These are phyloP conservation scores for Lethenteron reissneri DNA, from an alignment of 2,113 vertebrate genomes.

Conservation along the genomic window DNA sequence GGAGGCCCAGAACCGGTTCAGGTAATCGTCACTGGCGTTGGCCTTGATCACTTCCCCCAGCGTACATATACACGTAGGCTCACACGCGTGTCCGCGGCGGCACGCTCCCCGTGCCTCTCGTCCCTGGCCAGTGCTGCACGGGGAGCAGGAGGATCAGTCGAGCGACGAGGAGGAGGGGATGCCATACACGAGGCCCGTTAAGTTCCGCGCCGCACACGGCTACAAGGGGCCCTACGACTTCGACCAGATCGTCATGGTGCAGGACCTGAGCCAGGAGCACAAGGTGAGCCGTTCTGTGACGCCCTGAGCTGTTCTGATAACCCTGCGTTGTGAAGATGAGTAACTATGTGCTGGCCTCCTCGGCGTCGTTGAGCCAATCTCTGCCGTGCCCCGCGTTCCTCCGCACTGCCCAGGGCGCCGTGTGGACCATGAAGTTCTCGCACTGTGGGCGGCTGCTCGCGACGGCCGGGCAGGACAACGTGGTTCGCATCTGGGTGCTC, in stretches of 20 bases:
- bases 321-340: neutral
- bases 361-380: too few species aligned
- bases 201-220: conserved; percentile 91
- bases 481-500: conserved; percentile 91
- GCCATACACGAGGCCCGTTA: conserved; percentile 85
- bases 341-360: neutral
- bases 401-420: conserved; percentile 45
- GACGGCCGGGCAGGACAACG: conserved; percentile 78
- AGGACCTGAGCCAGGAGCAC: conserved; percentile 92
- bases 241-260: conserved; percentile 84
- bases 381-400: neutral
- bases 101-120: too few species aligned
- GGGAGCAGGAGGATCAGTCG: conserved; percentile 81
- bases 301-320: neutral
- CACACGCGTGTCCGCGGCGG: too few species aligned
- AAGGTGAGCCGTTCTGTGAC: conserved; percentile 36
- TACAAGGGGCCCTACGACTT: conserved; percentile 97
- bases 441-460: conserved; percentile 82
- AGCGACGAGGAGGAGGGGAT: conserved; percentile 96
- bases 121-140: conserved; percentile 55
- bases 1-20: too few species aligned
- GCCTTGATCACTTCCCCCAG: too few species aligned
- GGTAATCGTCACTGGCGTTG: too few species aligned
- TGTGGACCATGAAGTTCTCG: conserved; percentile 99
- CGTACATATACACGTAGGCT: too few species aligned